Conservation (phyloP, 2,797 vertebrate species). For the Lithobates sylvaticus region DNA sequence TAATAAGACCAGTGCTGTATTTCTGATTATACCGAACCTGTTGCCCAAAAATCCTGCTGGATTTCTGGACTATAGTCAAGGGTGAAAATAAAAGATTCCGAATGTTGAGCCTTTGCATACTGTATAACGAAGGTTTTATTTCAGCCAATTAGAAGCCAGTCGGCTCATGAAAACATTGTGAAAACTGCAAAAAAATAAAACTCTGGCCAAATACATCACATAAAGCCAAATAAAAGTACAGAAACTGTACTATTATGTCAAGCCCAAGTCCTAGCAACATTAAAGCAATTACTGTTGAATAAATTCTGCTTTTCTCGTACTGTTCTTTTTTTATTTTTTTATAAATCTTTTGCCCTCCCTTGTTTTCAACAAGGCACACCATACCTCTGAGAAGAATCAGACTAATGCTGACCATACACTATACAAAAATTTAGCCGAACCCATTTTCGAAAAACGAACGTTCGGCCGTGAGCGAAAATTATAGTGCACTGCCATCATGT, state of each 20-base stretch:
- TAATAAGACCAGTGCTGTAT: conserved; percentile 72
- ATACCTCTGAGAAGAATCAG: neutral
- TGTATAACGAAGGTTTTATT: conserved; percentile 49
- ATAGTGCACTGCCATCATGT: too few species aligned
- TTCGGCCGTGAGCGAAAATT: too few species aligned
- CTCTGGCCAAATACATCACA: conserved; percentile 56
- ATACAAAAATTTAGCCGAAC: too few species aligned
- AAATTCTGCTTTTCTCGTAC: conserved; percentile 22
- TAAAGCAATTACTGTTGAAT: conserved; percentile 27
- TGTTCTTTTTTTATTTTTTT: neutral
- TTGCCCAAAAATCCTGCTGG: conserved; percentile 31
- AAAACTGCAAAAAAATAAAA: conserved; percentile 54
- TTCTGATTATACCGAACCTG: conserved; percentile 48
- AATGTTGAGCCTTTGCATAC: conserved; percentile 18
- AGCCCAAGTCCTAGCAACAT: conserved; percentile 3
- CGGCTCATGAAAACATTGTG: conserved; percentile 30
- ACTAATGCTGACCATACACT: too few species aligned
- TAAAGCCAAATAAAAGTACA: conserved; percentile 52
- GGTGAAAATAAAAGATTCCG: conserved; percentile 35
- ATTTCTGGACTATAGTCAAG: conserved; percentile 46
- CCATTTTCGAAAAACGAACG: too few species aligned
- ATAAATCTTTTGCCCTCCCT: neutral
- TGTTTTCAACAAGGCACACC: neutral
- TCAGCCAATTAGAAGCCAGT: conserved; percentile 56
- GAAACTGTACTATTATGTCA: conserved; percentile 43